Evolutionary conservation across 1,140 invertebrate species (phyloP).

Genomic region (Galendromus occidentalis): DNA sequence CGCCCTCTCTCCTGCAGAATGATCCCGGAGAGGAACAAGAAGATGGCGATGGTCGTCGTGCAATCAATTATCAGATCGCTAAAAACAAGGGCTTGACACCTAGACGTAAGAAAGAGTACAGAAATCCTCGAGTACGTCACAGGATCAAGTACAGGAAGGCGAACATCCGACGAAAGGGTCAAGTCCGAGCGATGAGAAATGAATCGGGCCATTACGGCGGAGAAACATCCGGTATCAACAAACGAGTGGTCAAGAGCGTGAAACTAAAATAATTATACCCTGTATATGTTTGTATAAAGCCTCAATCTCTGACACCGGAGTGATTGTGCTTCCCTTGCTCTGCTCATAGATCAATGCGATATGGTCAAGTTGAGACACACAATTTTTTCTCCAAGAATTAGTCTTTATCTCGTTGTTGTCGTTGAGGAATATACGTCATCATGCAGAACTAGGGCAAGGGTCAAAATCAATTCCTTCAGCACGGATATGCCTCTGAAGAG

Average conservation of each 20-base stretch:
- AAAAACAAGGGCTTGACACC: constrained; percentile 87
- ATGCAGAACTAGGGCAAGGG: no score
- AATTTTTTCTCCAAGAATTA: no score
- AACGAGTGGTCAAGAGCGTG: constrained; percentile 58
- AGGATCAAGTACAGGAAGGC: constrained; percentile 75
- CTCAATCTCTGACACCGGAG: no score
- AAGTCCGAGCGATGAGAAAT: constrained; percentile 50
- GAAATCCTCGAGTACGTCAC: constrained; percentile 83
- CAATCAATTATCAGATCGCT: constrained; percentile 73
- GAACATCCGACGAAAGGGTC: constrained; percentile 65
- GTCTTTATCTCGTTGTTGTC: no score
- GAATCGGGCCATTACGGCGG: constrained; percentile 60
- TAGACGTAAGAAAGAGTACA: constrained; percentile 62
- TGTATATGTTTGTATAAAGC: no score
- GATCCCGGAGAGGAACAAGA: constrained; percentile 17
- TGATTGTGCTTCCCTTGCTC: no score
- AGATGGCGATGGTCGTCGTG: constrained; percentile 28
- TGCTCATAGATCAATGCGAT: no score
- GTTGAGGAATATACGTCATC: no score
- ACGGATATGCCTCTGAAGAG: no score
- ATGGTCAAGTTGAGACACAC: no score
- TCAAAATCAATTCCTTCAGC: no score
- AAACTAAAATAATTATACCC: constrained; percentile 44
- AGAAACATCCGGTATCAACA: constrained; percentile 75
- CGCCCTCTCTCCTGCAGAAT: not conserved